Percentiles rank a stretch among this genome's conserved stretches.
phyloP scores from a whole-genome alignment of 2,888 invertebrate genomes.

The Hirtodrosophila duncani region DNA sequence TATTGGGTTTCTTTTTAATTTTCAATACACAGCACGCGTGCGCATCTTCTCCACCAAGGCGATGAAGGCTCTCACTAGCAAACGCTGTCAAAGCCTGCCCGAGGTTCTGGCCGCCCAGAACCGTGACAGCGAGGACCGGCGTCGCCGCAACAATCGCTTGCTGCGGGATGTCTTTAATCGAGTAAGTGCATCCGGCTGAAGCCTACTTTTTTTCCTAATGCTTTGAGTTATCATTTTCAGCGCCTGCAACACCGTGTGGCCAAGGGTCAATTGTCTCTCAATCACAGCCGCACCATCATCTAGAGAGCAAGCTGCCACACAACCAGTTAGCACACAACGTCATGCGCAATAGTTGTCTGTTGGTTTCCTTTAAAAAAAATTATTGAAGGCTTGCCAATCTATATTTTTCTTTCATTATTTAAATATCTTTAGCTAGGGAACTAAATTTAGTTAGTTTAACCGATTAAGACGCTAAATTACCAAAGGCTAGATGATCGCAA shows the following conservation, averaged over 20 bases:
- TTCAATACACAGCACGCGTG: constrained; percentile 73
- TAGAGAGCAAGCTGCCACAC: constrained; percentile 28
- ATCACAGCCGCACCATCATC: constrained; percentile 76
- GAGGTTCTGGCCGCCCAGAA: constrained; percentile 85
- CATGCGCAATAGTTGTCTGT: too few relatives aligned
- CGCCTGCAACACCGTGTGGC: constrained; percentile 76
- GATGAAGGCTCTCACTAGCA: constrained; percentile 82
- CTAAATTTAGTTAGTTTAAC: too few relatives aligned
- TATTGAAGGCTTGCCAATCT: too few relatives aligned
- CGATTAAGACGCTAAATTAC: too few relatives aligned
- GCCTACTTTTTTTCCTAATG: not conserved
- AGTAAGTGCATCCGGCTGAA: constrained; percentile 78
- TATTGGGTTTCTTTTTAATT: constrained; percentile 4
- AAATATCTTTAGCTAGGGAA: too few relatives aligned
- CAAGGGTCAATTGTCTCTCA: constrained; percentile 73
- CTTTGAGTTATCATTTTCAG: constrained; percentile 46
- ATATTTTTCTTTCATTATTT: too few relatives aligned
- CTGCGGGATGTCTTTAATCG: constrained; percentile 88
- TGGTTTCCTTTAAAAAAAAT: too few relatives aligned
- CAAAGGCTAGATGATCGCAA: too few relatives aligned
- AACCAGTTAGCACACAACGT: too few relatives aligned
- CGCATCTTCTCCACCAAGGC: constrained; percentile 80
- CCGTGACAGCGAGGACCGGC: constrained; percentile 81
- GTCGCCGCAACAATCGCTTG: constrained; percentile 84
- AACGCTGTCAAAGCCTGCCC: constrained; percentile 84